phyloP scores from a whole-genome alignment of 2,888 invertebrate genomes.

The Tachina lurida region DNA sequence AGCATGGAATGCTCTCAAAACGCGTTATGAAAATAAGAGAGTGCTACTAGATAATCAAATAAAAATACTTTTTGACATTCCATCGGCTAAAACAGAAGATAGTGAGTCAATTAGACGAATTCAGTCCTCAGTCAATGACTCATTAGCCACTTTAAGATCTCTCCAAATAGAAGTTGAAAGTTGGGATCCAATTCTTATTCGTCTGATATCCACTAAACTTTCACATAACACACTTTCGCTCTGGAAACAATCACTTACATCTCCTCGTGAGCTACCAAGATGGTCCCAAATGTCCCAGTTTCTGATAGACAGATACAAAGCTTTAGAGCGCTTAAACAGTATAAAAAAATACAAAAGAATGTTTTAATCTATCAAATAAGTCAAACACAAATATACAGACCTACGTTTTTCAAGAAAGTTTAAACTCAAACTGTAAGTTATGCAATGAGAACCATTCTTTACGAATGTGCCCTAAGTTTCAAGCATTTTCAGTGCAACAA shows the following conservation, averaged over 20 bases:
- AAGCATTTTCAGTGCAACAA: neutral
- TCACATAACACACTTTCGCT: neutral
- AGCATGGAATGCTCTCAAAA: slow-evolving; percentile 46
- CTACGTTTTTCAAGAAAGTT: neutral
- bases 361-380: neutral
- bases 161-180: neutral
- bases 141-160: neutral
- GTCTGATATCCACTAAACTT: neutral
- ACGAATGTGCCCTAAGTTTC: neutral
- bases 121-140: slow-evolving; percentile 1
- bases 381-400: neutral
- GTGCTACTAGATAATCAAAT: slow-evolving; percentile 40
- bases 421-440: neutral
- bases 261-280: neutral
- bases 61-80: slow-evolving; percentile 8
- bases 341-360: neutral
- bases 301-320: neutral
- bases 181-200: slow-evolving; percentile 4
- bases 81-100: neutral
- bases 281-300: slow-evolving; percentile 26
- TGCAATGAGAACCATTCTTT: neutral
- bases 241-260: neutral
- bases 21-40: slow-evolving; percentile 40
- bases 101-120: slow-evolving; percentile 3
- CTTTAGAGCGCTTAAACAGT: neutral